These are phyloP conservation scores for Dascyllus trimaculatus DNA, from an alignment of 2,113 vertebrate genomes.

Conservation along the genomic window DNA sequence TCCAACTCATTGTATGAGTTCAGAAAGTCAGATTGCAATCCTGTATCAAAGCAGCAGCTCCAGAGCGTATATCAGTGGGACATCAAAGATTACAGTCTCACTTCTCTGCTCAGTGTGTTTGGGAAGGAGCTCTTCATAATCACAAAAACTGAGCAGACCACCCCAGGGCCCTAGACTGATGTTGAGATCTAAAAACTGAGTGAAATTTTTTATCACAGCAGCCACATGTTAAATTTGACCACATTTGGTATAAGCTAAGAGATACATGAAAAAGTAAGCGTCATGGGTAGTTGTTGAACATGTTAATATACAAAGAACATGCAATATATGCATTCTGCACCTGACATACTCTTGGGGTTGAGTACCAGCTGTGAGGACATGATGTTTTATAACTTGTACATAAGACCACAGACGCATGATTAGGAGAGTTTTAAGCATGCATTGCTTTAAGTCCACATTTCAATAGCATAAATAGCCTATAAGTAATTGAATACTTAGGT, in stretches of 20 bases:
- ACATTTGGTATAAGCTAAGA: not conserved
- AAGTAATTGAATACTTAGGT: not conserved
- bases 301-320: not conserved
- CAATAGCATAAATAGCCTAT: not conserved
- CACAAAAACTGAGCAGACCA: slow-evolving; percentile 13
- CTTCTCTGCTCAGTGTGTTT: slow-evolving; percentile 32
- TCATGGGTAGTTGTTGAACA: not conserved
- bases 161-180: slow-evolving; percentile 10
- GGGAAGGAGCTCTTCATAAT: slow-evolving; percentile 29
- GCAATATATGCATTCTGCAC: not conserved
- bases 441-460: not conserved
- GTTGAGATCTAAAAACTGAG: slow-evolving; percentile 13
- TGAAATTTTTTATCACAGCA: slow-evolving; percentile 39
- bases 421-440: not conserved
- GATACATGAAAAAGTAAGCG: not conserved
- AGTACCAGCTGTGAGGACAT: not conserved
- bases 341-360: not conserved
- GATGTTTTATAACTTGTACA: not conserved
- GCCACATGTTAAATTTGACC: not conserved
- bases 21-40: slow-evolving; percentile 28
- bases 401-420: not conserved
- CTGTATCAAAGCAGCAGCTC: slow-evolving; percentile 42
- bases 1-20: slow-evolving; percentile 14
- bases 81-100: slow-evolving; percentile 37
- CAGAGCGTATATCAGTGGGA: not conserved